Base-by-base conservation (phyloP, 2,113 vertebrate genomes). In the Promerops cafer region DNA sequence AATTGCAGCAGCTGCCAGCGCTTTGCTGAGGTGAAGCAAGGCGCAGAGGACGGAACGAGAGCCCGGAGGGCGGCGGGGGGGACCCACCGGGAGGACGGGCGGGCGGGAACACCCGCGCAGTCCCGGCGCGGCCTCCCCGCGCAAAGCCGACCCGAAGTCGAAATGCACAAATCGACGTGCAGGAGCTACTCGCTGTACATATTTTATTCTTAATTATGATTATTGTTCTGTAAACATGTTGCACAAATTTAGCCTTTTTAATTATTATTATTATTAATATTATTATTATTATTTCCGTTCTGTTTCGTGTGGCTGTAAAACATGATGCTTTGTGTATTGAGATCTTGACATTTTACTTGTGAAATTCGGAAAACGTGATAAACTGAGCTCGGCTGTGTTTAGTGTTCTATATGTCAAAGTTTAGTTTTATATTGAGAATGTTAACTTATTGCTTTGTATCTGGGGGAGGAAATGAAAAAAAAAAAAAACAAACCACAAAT, bases 341-440 rank as follows among this genome's bases (percentile, higher is more conserved):
- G 97, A 97, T 97, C 93, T 98, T 98, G 96, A 96, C 97, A 98
- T 98, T 99, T 99, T 98, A 98, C 98, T 98, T 98, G 98, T 98
- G 98, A 98, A 97, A 97, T 97, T 97, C 97, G 95, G 83, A 97
- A 98, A 96, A 97, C 98, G 98, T 99, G 98, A 98, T 98, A 98
- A 96, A 90, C 98, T 98, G 98, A 98, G 97, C 98, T 97, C 97
- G 93, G 93, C 95, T 96, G 98, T 99, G 98, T 98, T 98, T 99
- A 98, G 98, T 98, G 98, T 98, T 98, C 98, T 98, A 97, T 98
- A 99, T 99, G 99, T 99, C 98, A 98, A 98, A 98, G 98, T 99
- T 99, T 99, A 99, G 98, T 99, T 99, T 99, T 99, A 98, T 99
- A 99, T 98, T 98, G 98, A 99, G 98, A 98, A 98, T 98, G 98